A percentile compares a stretch with the other conserved stretches of the same genome.
Conservation (phyloP, 2,888 invertebrate species). For the Eucera pruinosa region DNA sequence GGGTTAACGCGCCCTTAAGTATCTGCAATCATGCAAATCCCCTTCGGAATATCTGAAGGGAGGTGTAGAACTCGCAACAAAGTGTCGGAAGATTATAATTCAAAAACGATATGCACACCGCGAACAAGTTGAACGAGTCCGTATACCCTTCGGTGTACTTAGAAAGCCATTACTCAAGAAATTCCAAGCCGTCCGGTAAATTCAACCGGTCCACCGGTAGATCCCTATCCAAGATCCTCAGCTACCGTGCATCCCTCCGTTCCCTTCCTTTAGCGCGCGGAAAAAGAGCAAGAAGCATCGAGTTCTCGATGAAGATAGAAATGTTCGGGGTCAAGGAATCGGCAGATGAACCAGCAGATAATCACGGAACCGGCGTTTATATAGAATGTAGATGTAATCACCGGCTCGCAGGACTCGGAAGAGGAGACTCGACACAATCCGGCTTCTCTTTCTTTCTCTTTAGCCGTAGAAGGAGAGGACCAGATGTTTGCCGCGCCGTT, state of each 20-base stretch:
- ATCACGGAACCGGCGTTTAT: constrained; percentile 67
- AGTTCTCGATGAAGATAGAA: constrained; percentile 42
- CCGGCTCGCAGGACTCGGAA: constrained; percentile 48
- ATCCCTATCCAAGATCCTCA: constrained; percentile 19
- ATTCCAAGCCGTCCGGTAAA: constrained; percentile 20
- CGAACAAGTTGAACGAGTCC: constrained; percentile 3
- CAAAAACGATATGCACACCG: constrained; percentile 1
- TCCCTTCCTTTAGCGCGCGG: neutral
- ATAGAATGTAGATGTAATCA: constrained; percentile 70
- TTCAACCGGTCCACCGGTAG: constrained; percentile 27
- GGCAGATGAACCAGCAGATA: constrained; percentile 63
- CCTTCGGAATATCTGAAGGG: too few relatives aligned
- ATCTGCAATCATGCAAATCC: too few relatives aligned
- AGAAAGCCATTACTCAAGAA: constrained; percentile 16
- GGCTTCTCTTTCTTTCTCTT: neutral
- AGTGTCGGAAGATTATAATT: too few relatives aligned
- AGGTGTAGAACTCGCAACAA: too few relatives aligned
- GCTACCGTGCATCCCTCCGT: constrained; percentile 27
- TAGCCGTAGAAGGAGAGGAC: neutral
- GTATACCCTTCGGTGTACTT: constrained; percentile 11
- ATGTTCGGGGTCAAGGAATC: constrained; percentile 56
- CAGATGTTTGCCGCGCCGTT: constrained; percentile 61
- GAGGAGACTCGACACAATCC: constrained; percentile 18
- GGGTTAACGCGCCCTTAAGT: too few relatives aligned
- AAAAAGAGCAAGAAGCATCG: constrained; percentile 2